phyloP scores from a whole-genome alignment of 2,888 invertebrate species.

The Barypeithes pellucidus region DNA sequence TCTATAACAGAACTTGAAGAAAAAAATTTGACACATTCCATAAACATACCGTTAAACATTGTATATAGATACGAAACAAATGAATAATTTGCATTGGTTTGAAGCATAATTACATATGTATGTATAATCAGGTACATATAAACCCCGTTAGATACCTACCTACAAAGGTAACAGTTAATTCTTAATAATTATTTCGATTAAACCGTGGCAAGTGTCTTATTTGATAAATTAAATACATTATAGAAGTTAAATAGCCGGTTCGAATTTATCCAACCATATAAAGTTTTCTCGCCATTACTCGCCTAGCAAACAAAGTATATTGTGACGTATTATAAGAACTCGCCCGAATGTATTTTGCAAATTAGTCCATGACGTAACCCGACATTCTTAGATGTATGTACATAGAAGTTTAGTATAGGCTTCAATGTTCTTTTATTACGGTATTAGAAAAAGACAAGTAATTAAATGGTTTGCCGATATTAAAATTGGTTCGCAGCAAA shows the following conservation, averaged over 20 bases:
- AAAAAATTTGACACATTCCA: too few species aligned
- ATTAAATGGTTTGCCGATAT: too few species aligned
- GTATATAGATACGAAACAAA: neutral
- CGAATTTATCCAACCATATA: constrained; percentile 3
- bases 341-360: constrained; percentile 27
- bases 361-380: constrained; percentile 44
- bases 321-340: constrained; percentile 19
- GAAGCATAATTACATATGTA: too few species aligned
- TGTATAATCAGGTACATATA: too few species aligned
- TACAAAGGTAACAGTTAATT: too few species aligned
- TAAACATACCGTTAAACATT: neutral
- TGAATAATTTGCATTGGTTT: neutral
- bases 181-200: neutral
- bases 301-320: constrained; percentile 27
- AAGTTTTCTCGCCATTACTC: constrained; percentile 10
- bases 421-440: constrained; percentile 17
- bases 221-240: neutral
- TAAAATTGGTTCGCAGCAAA: too few species aligned
- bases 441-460: too few species aligned
- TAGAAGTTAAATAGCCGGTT: neutral
- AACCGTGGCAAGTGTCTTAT: neutral
- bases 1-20: neutral
- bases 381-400: constrained; percentile 35
- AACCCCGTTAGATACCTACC: too few species aligned
- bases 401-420: constrained; percentile 21